A percentile compares a stretch with the other conserved stretches of the same genome.
Evolutionary conservation across 2,797 vertebrate genomes (phyloP).

Genomic region (Zonotrichia albicollis): DNA sequence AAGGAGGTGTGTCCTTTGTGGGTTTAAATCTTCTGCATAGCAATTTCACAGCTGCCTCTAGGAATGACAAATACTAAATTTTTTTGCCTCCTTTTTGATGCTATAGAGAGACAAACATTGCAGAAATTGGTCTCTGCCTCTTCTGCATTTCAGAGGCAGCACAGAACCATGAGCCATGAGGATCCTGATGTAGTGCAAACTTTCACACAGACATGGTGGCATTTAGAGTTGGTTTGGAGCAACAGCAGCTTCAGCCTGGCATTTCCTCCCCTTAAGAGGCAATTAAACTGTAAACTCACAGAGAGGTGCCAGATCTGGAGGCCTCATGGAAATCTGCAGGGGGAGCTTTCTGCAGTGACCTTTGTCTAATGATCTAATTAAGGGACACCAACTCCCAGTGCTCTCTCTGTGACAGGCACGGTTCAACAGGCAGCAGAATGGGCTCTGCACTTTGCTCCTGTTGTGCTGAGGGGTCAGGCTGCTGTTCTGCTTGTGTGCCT

Average conservation of each 20-base stretch:
- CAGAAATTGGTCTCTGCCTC: background rate
- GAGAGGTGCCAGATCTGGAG: background rate
- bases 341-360: background rate
- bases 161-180: background rate
- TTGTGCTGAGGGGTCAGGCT: background rate
- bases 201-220: background rate
- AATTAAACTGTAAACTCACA: slow-evolving; percentile 22
- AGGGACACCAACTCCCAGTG: background rate
- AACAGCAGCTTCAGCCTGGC: background rate
- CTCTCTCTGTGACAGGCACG: background rate
- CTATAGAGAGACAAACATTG: background rate
- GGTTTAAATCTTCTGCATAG: background rate
- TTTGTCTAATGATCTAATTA: slow-evolving; percentile 34
- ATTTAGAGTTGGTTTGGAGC: background rate
- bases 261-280: background rate
- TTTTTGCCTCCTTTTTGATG: background rate
- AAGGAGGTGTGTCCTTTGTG: background rate
- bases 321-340: background rate
- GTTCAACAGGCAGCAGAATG: background rate
- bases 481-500: background rate
- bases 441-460: background rate
- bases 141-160: background rate
- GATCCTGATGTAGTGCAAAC: background rate
- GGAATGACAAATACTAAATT: background rate
- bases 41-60: background rate